Base-by-base conservation (phyloP, 2,888 invertebrate genomes). In the Hofmannophila pseudospretella region DNA sequence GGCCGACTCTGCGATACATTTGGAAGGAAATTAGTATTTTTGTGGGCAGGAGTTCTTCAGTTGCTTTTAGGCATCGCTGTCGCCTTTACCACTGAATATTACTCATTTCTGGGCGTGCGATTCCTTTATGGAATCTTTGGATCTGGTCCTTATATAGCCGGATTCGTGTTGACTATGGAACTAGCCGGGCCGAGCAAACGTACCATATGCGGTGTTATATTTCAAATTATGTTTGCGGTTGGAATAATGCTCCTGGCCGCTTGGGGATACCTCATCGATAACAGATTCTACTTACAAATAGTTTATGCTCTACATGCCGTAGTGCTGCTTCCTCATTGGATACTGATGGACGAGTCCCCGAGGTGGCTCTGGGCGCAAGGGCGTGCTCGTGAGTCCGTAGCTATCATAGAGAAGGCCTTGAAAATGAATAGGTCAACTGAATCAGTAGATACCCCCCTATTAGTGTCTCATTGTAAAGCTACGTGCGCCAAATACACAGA, bases 301-400 rank as follows among this genome's bases (percentile, higher is more conserved):
- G 73, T 93, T 1, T 95, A 95, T 64, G 95, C 93, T 0, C 68
- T 92, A 34, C 96, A 96, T 62, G 91, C 93, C 33, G 75, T 88
- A 2, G 58, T 94, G 0, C 81, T 96, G 13, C 69, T 95, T 36
- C 92, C 90, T 9, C 95, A 96, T 67, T 94, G 93, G 92, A 91
- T 95, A 89, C 60, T 94, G 16, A 92, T 96, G 90, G 95, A 96
- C 54, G 96, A 96, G 75, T 96, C 95, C 19, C 95, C 95, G 0
- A 89, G 95, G 44, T 96, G 96, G 96, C 79, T 96, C 2, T 96
- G 96, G 95, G 89, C 92, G 4, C 94, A 95, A 63, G 95, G 95
- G 1, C 89, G 92, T 14, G 88, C 90, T 1, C 84, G 88, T 7
- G 94, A 95, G 67, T 93, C 95, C 0, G 89, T 95, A 0, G 88